phyloP scores from a whole-genome alignment of 2,888 invertebrate genomes.

The Schrankia costaestrigalis region DNA sequence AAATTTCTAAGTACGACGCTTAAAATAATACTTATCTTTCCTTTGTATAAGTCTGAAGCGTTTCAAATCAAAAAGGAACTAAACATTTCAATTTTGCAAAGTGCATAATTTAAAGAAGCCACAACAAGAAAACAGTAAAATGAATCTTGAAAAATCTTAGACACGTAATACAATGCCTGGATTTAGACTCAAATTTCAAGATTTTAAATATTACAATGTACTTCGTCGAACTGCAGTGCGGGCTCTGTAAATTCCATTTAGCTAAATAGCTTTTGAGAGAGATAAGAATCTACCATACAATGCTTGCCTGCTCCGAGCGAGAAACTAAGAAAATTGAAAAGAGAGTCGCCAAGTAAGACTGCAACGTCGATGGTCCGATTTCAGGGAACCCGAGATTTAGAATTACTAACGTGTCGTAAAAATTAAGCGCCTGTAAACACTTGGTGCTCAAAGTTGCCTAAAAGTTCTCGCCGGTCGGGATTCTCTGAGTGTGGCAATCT shows the following conservation, averaged over 20 bases:
- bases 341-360: conserved; percentile 74
- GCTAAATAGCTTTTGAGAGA: conserved; percentile 79
- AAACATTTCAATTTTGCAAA: conserved; percentile 57
- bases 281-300: conserved; percentile 80
- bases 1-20: conserved; percentile 30
- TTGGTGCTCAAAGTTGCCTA: conserved; percentile 48
- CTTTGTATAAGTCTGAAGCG: conserved; percentile 25
- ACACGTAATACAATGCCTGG: conserved; percentile 68
- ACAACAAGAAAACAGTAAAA: conserved; percentile 43
- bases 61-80: conserved; percentile 31
- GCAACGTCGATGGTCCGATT: conserved; percentile 73
- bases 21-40: conserved; percentile 27
- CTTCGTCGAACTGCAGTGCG: conserved; percentile 79
- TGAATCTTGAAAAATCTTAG: conserved; percentile 57
- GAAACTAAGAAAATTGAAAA: conserved; percentile 81
- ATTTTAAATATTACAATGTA: conserved; percentile 80
- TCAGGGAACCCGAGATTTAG: conserved; percentile 70
- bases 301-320: conserved; percentile 70
- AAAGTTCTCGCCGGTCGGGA: conserved; percentile 69
- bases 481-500: conserved; percentile 71
- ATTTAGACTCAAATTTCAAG: conserved; percentile 74
- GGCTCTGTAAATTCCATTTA: conserved; percentile 81
- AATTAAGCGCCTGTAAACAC: conserved; percentile 69
- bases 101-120: conserved; percentile 60
- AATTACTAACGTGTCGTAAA: conserved; percentile 71